These are phyloP conservation scores for Borostomias antarcticus DNA, from an alignment of 2,797 vertebrate species.

Conservation along the genomic window DNA sequence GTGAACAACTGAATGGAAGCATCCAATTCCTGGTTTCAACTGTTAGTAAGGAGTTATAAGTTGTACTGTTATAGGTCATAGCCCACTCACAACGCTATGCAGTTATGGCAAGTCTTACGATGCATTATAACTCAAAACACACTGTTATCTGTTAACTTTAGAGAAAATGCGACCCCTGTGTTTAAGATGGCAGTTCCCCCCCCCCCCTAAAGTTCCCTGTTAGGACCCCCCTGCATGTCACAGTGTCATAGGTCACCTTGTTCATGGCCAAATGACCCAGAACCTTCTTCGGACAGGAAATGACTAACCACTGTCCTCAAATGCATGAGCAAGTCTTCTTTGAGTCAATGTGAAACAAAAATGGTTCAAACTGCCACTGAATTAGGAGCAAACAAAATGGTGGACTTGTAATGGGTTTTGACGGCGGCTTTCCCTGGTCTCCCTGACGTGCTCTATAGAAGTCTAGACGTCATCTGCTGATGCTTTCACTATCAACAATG, in stretches of 20 bases:
- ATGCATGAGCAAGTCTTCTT: conserved; percentile 4
- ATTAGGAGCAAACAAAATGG: conserved; percentile 21
- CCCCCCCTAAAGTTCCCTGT: neutral
- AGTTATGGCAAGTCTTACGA: too few species aligned
- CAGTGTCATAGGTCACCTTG: neutral
- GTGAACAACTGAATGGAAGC: neutral
- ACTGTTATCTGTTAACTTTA: neutral
- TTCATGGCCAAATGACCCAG: neutral
- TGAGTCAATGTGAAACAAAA: neutral
- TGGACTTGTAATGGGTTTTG: conserved; percentile 40
- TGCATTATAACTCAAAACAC: neutral
- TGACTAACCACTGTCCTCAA: neutral
- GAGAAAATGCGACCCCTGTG: neutral
- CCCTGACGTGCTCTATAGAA: conserved; percentile 69
- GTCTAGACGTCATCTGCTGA: conserved; percentile 69
- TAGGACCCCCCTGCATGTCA: neutral
- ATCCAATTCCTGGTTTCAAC: neutral
- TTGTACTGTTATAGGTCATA: too few species aligned
- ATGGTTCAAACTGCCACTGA: neutral
- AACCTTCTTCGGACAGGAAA: neutral
- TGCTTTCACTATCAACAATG: conserved; percentile 63
- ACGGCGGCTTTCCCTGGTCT: conserved; percentile 71
- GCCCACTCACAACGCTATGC: too few species aligned
- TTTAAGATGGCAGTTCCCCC: neutral
- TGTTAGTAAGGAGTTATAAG: neutral